These are phyloP conservation scores for Piaya cayana DNA, from an alignment of 2,113 vertebrate species.

Conservation along the genomic window DNA sequence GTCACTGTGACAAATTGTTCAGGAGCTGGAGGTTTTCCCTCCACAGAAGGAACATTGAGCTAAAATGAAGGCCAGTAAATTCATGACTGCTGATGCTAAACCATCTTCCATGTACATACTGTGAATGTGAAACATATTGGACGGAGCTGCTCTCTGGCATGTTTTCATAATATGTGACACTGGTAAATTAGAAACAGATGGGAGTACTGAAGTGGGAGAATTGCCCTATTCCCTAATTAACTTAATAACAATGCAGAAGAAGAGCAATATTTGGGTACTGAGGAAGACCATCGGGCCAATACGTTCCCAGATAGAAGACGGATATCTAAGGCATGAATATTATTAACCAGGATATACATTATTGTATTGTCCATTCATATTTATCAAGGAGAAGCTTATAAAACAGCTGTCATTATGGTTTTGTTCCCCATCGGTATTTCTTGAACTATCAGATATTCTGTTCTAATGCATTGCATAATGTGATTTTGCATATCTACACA, in stretches of 20 bases:
- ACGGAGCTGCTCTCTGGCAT: conserved; percentile 61
- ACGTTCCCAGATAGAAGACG: neutral
- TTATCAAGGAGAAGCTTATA: neutral
- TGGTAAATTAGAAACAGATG: conserved; percentile 76
- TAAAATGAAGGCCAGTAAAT: conserved; percentile 51
- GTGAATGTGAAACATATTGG: conserved; percentile 70
- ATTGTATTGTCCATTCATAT: neutral
- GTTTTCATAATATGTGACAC: conserved; percentile 64
- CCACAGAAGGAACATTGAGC: conserved; percentile 43
- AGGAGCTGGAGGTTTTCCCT: conserved; percentile 12
- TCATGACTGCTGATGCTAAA: conserved; percentile 49
- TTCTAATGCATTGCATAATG: neutral
- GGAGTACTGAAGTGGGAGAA: conserved; percentile 64
- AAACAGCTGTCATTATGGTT: neutral
- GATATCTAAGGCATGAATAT: neutral
- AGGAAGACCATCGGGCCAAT: neutral
- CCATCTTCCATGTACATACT: conserved; percentile 42
- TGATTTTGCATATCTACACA: neutral
- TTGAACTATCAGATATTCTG: neutral
- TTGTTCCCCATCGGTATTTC: neutral
- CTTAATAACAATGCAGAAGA: conserved; percentile 64
- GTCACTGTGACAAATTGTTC: neutral
- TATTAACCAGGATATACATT: neutral
- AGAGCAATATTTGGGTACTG: conserved; percentile 54
- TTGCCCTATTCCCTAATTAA: conserved; percentile 66